These are phyloP conservation scores for Hedya salicella DNA, from an alignment of 2,888 invertebrate genomes.

Conservation along the genomic window DNA sequence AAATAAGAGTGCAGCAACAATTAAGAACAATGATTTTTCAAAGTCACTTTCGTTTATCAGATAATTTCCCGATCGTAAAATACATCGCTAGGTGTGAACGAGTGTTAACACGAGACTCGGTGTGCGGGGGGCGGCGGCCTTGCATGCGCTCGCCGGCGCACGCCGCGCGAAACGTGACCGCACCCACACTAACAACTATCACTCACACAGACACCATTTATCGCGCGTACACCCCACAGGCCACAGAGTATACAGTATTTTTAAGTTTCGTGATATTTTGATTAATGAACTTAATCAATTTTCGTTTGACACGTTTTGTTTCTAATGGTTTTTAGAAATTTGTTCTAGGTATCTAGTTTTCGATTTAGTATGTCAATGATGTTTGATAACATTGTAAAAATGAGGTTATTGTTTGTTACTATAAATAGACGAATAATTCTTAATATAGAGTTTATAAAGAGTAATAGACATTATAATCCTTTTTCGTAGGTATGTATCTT, in stretches of 20 bases:
- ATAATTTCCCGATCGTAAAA: constrained; percentile 32
- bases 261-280: constrained; percentile 50
- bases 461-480: neutral
- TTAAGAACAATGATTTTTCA: constrained; percentile 4
- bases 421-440: no score
- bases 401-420: neutral
- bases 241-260: neutral
- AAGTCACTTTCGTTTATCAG: constrained; percentile 38
- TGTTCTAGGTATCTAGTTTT: neutral
- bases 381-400: constrained; percentile 9
- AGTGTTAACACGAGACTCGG: constrained; percentile 49
- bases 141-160: constrained; percentile 60
- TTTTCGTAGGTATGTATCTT: neutral
- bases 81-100: constrained; percentile 41
- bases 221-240: constrained; percentile 49
- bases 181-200: constrained; percentile 44
- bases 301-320: constrained; percentile 18
- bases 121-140: constrained; percentile 49
- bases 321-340: neutral
- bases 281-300: constrained; percentile 41
- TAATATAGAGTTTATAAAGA: no score
- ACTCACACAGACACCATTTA: constrained; percentile 50
- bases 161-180: constrained; percentile 80
- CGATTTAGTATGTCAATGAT: constrained; percentile 3
- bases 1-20: neutral